Evolutionary conservation across 2,797 vertebrate genomes (phyloP).

Genomic region (Hipposideros larvatus): DNA sequence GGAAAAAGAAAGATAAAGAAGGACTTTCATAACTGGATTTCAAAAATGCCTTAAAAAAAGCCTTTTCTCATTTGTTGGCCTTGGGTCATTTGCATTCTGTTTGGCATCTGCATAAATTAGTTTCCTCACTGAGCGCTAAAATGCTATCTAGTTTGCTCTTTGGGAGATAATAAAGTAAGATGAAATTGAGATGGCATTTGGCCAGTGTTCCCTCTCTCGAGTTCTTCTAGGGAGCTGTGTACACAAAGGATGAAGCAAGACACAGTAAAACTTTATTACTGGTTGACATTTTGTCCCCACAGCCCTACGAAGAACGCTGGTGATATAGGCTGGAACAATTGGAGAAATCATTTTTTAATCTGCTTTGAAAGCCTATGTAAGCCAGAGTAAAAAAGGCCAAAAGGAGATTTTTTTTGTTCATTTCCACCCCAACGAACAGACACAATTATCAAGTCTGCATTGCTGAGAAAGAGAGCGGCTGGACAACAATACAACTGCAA

Average conservation of each 20-base stretch:
- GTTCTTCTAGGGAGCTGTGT: constrained; percentile 46
- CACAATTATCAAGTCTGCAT: neutral
- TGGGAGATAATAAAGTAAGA: constrained; percentile 76
- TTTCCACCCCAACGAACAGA: neutral
- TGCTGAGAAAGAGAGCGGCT: neutral
- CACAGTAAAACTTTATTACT: constrained; percentile 67
- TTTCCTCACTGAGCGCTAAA: constrained; percentile 70
- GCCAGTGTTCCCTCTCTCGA: constrained; percentile 56
- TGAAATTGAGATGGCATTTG: constrained; percentile 77
- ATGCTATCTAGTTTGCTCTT: constrained; percentile 78
- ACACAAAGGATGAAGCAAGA: constrained; percentile 50
- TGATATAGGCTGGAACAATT: neutral
- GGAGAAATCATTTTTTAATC: constrained; percentile 58
- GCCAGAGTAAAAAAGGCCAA: constrained; percentile 40
- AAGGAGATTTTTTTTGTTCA: constrained; percentile 44
- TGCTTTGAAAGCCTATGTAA: constrained; percentile 53
- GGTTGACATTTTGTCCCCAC: constrained; percentile 57
- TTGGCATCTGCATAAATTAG: constrained; percentile 73
- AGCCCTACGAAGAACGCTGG: neutral
- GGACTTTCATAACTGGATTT: constrained; percentile 26
- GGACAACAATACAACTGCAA: neutral
- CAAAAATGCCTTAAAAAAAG: constrained; percentile 25
- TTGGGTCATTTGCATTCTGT: constrained; percentile 72
- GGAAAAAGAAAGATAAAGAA: neutral
- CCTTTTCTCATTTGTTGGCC: constrained; percentile 43